Conservation (phyloP, 2,113 vertebrate genomes). For the Thalassarche chlororhynchos region DNA sequence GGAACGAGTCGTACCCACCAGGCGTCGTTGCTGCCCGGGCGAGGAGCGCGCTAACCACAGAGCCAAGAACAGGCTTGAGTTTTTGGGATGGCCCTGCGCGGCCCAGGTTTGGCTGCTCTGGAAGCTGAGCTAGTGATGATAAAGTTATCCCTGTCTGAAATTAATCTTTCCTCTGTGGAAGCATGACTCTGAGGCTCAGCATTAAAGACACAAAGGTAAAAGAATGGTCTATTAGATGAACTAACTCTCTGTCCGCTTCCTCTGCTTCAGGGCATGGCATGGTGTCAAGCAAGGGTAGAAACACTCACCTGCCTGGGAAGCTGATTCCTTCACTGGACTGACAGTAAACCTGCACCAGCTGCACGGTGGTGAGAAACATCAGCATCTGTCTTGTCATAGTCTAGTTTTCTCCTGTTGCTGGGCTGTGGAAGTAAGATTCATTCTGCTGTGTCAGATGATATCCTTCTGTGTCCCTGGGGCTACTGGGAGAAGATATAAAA, state of each 20-base stretch:
- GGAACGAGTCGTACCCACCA: rapidly evolving
- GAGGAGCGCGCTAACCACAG: rapidly evolving
- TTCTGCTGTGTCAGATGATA: not conserved
- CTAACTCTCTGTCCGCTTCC: not conserved
- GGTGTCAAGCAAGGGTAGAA: rapidly evolving
- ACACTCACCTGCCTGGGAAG: not conserved
- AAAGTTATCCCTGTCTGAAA: constrained; percentile 77
- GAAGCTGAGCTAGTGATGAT: constrained; percentile 67
- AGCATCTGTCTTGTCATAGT: not conserved
- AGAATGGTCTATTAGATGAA: rapidly evolving
- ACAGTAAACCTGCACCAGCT: not conserved
- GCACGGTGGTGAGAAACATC: not conserved
- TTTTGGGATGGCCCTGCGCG: rapidly evolving
- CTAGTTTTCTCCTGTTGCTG: not conserved
- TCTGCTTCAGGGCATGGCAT: not conserved
- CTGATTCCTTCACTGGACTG: not conserved
- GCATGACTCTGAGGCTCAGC: constrained; percentile 64
- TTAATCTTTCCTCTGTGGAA: constrained; percentile 41
- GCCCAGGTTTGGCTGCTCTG: not conserved
- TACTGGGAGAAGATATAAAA: not conserved
- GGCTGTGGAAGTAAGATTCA: rapidly evolving
- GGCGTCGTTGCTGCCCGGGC: not conserved
- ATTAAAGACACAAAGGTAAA: not conserved
- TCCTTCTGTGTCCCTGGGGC: not conserved
- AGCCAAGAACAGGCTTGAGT: rapidly evolving